Conservation (phyloP, 2,888 invertebrate genomes). For the Melinopterus prodromus region DNA sequence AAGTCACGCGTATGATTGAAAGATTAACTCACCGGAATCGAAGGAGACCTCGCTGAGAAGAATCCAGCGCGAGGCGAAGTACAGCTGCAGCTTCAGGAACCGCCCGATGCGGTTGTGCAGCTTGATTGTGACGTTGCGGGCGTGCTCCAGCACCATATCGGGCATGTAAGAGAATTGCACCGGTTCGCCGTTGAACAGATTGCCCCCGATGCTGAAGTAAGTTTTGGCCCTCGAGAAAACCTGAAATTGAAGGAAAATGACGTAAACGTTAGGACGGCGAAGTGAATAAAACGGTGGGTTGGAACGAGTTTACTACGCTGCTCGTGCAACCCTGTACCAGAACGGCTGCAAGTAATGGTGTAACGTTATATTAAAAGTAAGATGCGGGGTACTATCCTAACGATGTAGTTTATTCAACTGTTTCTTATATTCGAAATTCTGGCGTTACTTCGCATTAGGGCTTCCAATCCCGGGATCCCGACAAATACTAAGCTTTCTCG, state of each 20-base stretch:
- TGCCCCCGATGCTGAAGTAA: constrained; percentile 78
- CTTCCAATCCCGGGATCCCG: too few relatives aligned
- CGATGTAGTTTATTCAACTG: too few relatives aligned
- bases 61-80: constrained; percentile 84
- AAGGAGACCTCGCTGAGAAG: constrained; percentile 87
- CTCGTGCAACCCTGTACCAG: not conserved
- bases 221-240: constrained; percentile 82
- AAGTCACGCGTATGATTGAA: constrained; percentile 47
- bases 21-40: constrained; percentile 71
- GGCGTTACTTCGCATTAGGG: too few relatives aligned
- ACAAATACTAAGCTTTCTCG: too few relatives aligned
- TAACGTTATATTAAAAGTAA: not conserved
- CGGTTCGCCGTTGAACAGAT: constrained; percentile 74
- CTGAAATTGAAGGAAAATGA: constrained; percentile 57
- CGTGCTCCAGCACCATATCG: constrained; percentile 77
- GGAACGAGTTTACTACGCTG: not conserved
- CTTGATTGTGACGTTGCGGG: constrained; percentile 83
- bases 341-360: not conserved
- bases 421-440: too few relatives aligned
- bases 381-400: too few relatives aligned
- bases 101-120: constrained; percentile 79
- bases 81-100: constrained; percentile 78
- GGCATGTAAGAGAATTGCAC: constrained; percentile 80
- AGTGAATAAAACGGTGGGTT: not conserved
- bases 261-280: constrained; percentile 1